Percentiles rank a stretch among this genome's conserved stretches.
Evolutionary conservation across 2,888 invertebrate genomes (phyloP).

Genomic region (Azorinus chamasolen): DNA sequence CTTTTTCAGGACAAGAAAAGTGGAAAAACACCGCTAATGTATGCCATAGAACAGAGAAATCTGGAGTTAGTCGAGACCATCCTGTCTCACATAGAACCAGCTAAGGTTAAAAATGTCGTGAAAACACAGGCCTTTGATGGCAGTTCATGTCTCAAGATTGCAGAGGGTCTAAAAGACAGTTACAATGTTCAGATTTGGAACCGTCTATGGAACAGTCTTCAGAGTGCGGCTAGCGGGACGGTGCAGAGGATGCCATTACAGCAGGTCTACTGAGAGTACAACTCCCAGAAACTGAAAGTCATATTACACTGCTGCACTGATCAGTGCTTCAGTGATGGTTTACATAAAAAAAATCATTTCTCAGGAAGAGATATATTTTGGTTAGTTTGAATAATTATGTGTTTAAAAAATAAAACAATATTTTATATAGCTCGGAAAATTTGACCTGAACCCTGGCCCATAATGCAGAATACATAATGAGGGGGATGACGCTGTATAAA

Average conservation of each 20-base stretch:
- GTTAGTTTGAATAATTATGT: too few species aligned
- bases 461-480: too few species aligned
- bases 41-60: constrained; percentile 78
- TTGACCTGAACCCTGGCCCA: too few species aligned
- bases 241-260: constrained; percentile 5
- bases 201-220: constrained; percentile 69
- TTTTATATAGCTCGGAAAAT: too few species aligned
- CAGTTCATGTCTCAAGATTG: constrained; percentile 75
- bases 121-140: constrained; percentile 79
- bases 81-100: constrained; percentile 70
- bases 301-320: too few species aligned
- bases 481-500: too few species aligned
- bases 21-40: constrained; percentile 82
- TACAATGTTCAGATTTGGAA: constrained; percentile 70
- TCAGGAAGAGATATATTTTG: too few species aligned
- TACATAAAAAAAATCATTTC: too few species aligned
- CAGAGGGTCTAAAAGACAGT: constrained; percentile 73
- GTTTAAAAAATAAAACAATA: too few species aligned
- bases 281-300: too few species aligned
- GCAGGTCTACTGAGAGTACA: too few species aligned
- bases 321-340: too few species aligned
- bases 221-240: constrained; percentile 42
- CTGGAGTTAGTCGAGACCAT: constrained; percentile 72
- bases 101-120: constrained; percentile 70
- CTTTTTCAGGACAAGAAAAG: constrained; percentile 77